A percentile compares a stretch with the other conserved stretches of the same genome.
phyloP scores from a whole-genome alignment of 2,888 invertebrate species.

The Drosophila testacea region DNA sequence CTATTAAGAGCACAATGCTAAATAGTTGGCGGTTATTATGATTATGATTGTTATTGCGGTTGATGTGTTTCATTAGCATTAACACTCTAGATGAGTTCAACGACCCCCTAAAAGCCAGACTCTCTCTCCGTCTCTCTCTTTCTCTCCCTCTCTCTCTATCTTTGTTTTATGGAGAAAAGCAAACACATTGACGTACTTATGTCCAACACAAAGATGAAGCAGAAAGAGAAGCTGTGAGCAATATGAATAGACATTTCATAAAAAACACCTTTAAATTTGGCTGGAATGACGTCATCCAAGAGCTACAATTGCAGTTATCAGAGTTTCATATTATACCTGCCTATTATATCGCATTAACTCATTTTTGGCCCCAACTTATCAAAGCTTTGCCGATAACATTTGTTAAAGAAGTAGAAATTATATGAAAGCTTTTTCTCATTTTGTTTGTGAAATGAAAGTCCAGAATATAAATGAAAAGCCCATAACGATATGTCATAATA shows the following conservation, averaged over 20 bases:
- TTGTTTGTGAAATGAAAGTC: not conserved
- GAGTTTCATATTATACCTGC: slow-evolving; percentile 19
- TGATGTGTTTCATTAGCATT: slow-evolving; percentile 38
- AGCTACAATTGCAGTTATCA: slow-evolving; percentile 35
- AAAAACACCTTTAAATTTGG: not conserved
- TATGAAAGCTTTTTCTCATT: not conserved
- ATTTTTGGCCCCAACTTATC: slow-evolving; percentile 43
- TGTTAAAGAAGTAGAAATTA: slow-evolving; percentile 16
- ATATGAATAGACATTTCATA: slow-evolving; percentile 11
- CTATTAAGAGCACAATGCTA: slow-evolving; percentile 42
- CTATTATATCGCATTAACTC: slow-evolving; percentile 38
- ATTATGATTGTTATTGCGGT: slow-evolving; percentile 16
- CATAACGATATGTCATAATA: slow-evolving; percentile 4
- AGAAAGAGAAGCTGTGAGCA: slow-evolving; percentile 22
- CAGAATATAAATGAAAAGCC: not conserved
- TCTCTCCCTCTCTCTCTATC: not conserved
- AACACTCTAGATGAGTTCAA: slow-evolving; percentile 31
- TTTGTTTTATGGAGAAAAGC: slow-evolving; percentile 28
- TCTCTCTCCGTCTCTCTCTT: not conserved
- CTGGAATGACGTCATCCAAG: slow-evolving; percentile 34
- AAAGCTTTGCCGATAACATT: slow-evolving; percentile 41
- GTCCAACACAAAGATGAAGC: not conserved
- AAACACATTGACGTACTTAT: slow-evolving; percentile 23
- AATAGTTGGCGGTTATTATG: slow-evolving; percentile 35
- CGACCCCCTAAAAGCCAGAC: slow-evolving; percentile 20